Evolutionary conservation across 1,140 invertebrate species (phyloP), one percentile per base, ranked within the genome.

Genomic region (Drosophila neocordata): DNA sequence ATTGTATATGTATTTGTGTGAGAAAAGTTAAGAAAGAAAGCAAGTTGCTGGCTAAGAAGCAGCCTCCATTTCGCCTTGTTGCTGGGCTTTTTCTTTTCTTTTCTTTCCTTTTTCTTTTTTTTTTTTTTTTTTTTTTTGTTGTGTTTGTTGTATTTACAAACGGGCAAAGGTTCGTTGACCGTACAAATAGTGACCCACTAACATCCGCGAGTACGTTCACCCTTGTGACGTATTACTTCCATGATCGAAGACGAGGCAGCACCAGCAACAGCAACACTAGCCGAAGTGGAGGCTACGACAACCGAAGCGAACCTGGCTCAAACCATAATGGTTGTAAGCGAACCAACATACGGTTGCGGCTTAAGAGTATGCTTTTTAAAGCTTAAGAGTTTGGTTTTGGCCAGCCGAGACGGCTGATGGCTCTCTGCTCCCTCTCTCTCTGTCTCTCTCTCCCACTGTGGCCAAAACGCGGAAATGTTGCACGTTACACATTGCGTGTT

Each of bases 131-230:
- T 31, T 31, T 31, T 31, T 5, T 6, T 31, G 27, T 51, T 11
- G 12, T 35, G 53, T 38, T 60, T 75, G 76, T 75, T 88, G 69
- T 90, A 90, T 90, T 90, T 90, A 90, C 89, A 90, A 91, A 80
- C 83, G 87, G 83, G 61, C 82, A 87, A 90, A 89, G 85, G 90
- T 90, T 91, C 89, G 88, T 83, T 90, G 90, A 91, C 90, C 90
- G 90, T 90, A 91, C 90, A 89, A 91, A 91, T 90, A 91, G 90
- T 91, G 90, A 91, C 90, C 90, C 90, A 91, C 90, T 91, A 91
- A 91, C 90, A 91, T 91, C 90, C 88, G 90, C 90, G 89, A 91
- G 90, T 91, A 81, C 90, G 81, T 90, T 91, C 90, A 91, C 90
- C 90, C 85, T 89, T 76, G 87, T 91, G 90, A 91, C 90, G 90